Evolutionary conservation across 2,888 invertebrate species (phyloP).

Genomic region (Thymelicus acteon): DNA sequence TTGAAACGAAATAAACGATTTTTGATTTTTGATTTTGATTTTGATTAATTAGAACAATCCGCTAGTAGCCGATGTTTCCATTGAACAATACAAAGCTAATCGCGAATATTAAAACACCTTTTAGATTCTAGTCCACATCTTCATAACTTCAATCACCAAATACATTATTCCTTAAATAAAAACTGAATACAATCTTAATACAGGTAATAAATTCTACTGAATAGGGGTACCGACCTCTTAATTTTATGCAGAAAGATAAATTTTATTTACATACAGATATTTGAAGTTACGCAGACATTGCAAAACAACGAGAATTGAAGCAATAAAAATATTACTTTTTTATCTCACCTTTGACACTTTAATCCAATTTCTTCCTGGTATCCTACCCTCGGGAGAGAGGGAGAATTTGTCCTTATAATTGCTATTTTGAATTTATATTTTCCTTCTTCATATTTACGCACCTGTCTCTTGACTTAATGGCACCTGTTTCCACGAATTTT

Average conservation of each 20-base stretch:
- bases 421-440: constrained; percentile 71
- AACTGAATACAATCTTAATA: not conserved
- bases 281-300: constrained; percentile 74
- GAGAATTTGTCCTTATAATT: constrained; percentile 78
- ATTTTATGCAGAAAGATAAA: constrained; percentile 42
- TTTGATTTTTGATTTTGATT: no score
- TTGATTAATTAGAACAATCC: no score
- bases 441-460: constrained; percentile 29
- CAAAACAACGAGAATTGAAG: constrained; percentile 65
- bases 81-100: no score
- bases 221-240: not conserved
- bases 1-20: no score
- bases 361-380: constrained; percentile 83
- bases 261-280: constrained; percentile 38
- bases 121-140: no score
- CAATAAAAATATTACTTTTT: constrained; percentile 62
- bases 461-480: constrained; percentile 24
- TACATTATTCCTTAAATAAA: no score
- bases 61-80: no score
- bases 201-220: not conserved
- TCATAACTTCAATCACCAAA: no score
- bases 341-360: constrained; percentile 84
- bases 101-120: no score
- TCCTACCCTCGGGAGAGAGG: constrained; percentile 76
- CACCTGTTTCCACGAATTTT: constrained; percentile 5